Base-by-base conservation (phyloP, 2,113 vertebrate genomes). In the Dromaius novaehollandiae region DNA sequence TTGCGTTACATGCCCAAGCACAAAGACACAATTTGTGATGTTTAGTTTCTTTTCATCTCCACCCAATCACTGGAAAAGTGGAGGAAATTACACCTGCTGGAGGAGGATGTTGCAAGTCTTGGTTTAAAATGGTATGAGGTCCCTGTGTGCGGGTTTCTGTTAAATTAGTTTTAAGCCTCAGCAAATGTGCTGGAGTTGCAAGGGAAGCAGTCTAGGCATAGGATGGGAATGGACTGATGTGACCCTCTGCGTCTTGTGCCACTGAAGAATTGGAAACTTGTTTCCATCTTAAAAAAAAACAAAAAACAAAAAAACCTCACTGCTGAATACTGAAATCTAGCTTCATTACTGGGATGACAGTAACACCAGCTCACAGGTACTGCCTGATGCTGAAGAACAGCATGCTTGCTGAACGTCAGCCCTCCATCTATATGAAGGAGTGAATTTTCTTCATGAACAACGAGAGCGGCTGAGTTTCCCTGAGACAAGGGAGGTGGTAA, bases 161-260 rank as follows among this genome's bases (percentile, higher is more conserved):
- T 86, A 50, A 51, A 50, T 80, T 76, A 73, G 4, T 51, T 44
- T 51, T 44, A 15, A 30, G 32, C 25, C 7, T 60, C 19, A 79
- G 53, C 16, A 84, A 76, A 48, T 2, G 1, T 64, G 16, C 74
- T 85, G 28, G 32, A 60, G 14, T 26, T 87, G 25, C 9, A 38
- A 51, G 8, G 34, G 44, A 69, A 93, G 11, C 15, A 63, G 30
- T 56, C 70, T 73, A 38, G 32, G n/a, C 18, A 42, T 5, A 17
- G 40, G 26, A 55, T 22, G 24, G 20, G 25, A 20, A 65, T 46
- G 56, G 56, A 61, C 15, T 28, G 65, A 8, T 9, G n/a, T 15
- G 7, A 22, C 5, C 34, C 12, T 17, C 13, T 0, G 8, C 1
- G n/a, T n/a, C 40, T 58, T 58, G 7, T 70, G n/a, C 9, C 30